Base-by-base conservation (phyloP, 2,888 invertebrate species). In the Amiota minor region DNA sequence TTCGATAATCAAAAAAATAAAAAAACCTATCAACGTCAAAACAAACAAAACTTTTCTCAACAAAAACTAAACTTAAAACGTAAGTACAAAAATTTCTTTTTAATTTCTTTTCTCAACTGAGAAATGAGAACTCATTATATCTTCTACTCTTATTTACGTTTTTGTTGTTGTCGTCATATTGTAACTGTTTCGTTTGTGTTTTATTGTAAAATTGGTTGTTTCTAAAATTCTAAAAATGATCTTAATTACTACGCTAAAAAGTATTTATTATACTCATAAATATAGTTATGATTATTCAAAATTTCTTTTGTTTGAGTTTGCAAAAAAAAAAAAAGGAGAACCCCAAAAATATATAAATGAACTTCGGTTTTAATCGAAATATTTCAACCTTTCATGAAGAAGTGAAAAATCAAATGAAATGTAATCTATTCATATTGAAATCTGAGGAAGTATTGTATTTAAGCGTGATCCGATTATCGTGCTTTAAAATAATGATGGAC, bases 31-130 rank as follows among this genome's bases (percentile, higher is more conserved):
- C 68, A 35, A 68, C 68, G 72, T 59, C 72, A 68, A 47, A 35
- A 18, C 35, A 77, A 78, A 73, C 72, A 68, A 69, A 77, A 70
- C 75, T 59, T n/a, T 50, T 50, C 53, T 50, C 53, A 50, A 50
- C 53, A 50, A 50, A 50, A 16, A 59, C 16, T 18, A 20, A 74
- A 72, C 69, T 73, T 73, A 56, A 62, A 75, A 80, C 79, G 83
- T 83, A 83, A 83, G 83, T 83, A 83, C 80, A 14, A 49, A 59
- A 46, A 20, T 67, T 50, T 50, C 12, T 18, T 23, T 23, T 50
- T 53, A 35, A 35, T 35, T 35, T 35, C 35, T 35, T 35, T 35
- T 35, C 35, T 35, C 35, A 35, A 35, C 20, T 11, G 59, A 59
- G 59, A 59, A 59, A 45, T 45, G 14, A 62, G 45, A 50, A 70